Percentiles rank a stretch among this genome's conserved stretches.
phyloP scores from a whole-genome alignment of 2,888 invertebrate genomes.

The Dysmachus trigonus region DNA sequence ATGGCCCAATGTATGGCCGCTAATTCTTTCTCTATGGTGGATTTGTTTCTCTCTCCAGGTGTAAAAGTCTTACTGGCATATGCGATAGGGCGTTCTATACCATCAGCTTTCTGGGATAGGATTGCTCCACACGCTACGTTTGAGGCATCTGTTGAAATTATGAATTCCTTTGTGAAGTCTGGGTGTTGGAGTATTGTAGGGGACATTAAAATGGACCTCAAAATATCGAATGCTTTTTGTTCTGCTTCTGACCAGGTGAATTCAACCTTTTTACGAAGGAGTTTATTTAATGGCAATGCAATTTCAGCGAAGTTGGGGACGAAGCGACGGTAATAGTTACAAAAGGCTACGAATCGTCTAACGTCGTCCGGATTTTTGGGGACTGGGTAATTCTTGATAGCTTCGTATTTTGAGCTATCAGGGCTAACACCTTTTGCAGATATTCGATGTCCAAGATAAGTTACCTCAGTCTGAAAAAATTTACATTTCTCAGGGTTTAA shows the following conservation, averaged over 20 bases:
- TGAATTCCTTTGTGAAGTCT: background rate
- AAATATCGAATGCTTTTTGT: background rate
- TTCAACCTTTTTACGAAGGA: background rate
- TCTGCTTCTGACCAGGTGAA: background rate
- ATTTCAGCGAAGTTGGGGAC: background rate
- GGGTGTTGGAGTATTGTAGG: background rate
- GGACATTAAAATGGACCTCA: background rate
- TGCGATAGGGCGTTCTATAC: background rate
- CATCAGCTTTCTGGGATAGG: background rate
- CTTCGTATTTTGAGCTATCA: background rate
- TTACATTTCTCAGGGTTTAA: background rate
- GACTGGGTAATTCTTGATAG: conserved; percentile 47
- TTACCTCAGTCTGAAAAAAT: background rate
- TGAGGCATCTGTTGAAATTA: background rate
- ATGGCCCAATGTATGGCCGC: too few species aligned
- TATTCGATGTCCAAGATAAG: too few species aligned
- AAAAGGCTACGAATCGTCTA: too few species aligned
- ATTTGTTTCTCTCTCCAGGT: too few species aligned
- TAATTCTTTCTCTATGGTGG: too few species aligned
- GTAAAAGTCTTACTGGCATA: too few species aligned
- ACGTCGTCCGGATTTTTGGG: conserved; percentile 45
- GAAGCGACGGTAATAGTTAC: background rate
- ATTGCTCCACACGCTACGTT: background rate
- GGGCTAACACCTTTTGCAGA: too few species aligned
- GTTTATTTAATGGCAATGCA: background rate